Evolutionary conservation across 2,888 invertebrate genomes (phyloP), one percentile per base, ranked within the genome.

Genomic region (Drosophila mimetica): DNA sequence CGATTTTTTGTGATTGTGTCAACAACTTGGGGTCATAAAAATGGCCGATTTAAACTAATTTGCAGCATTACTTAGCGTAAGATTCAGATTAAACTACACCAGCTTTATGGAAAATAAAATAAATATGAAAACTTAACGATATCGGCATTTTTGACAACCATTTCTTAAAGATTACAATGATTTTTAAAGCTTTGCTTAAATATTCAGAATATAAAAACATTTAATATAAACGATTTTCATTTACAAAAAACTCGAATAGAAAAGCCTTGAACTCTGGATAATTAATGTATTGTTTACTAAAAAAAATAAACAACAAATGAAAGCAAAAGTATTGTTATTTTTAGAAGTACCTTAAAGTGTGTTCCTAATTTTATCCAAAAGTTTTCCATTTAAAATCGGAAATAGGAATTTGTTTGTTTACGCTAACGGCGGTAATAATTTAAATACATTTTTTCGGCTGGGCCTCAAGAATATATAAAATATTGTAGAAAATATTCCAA

Each of bases 1-100:
- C 65, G 78, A 79, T 86, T 75, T 75, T 72, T 71, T 63, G 42
- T 18, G 82, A 83, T 83, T 83, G 85, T 83, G 87, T 83, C 83
- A 78, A 73, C 81, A 55, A 52, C 60, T 50, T 64, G 66, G 59
- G 54, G 58, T 51, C 69, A 58, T 58, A 60, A 36, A 52, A 75
- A 77, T 65, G 66, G 67, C 54, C 65, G 67, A 81, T 84, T 86
- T 81, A 84, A 80, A 78, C 82, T 86, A 83, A 83, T 83, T 83
- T 86, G 80, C 52, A 5, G 74, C 80, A 86, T 82, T 86, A 85
- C 79, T 81, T 85, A 85, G 74, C 57, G 79, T 70, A 67, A 55
- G 42, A 66, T 67, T 76, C 57, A 44, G 66, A 64, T 65, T 51
- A 46, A 44, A 18, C 18, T 8, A 16, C 11, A 22, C 32, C 14